Percentiles rank a stretch among this genome's conserved stretches.
phyloP scores from a whole-genome alignment of 1,140 invertebrate genomes.

The Diabrotica virgifera region DNA sequence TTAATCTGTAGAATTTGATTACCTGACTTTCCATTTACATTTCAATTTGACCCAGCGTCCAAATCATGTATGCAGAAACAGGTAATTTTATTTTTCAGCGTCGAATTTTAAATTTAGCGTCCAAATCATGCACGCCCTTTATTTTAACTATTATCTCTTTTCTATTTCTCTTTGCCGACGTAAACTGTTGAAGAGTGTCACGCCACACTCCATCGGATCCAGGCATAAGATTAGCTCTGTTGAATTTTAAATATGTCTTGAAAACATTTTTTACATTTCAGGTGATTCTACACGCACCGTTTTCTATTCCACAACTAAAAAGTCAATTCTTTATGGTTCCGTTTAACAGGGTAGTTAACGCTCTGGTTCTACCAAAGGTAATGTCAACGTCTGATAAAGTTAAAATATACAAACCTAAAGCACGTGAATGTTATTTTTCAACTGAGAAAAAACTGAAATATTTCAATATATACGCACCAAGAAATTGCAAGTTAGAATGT shows the following conservation, averaged over 20 bases:
- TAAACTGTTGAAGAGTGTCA: no score
- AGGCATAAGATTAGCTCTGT: not conserved
- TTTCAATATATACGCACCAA: conserved; percentile 18
- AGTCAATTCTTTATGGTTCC: conserved; percentile 18
- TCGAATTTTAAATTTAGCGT: no score
- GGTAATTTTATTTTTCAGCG: no score
- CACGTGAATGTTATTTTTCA: conserved; percentile 16
- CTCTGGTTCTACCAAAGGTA: not conserved
- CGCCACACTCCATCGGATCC: no score
- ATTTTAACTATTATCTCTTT: no score
- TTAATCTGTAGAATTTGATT: no score
- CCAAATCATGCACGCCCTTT: no score
- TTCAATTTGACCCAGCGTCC: no score
- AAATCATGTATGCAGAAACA: no score
- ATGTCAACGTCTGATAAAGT: conserved; percentile 14
- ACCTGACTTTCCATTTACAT: no score
- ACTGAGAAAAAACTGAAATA: conserved; percentile 19
- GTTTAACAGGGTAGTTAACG: conserved; percentile 9
- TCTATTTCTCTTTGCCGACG: no score
- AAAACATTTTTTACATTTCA: not conserved
- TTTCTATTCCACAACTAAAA: conserved; percentile 8
- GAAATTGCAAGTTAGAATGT: conserved; percentile 22
- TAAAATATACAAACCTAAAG: conserved; percentile 15
- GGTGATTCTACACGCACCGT: conserved; percentile 7
- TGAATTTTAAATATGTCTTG: not conserved